A percentile compares a stretch with the other conserved stretches of the same genome.
phyloP scores from a whole-genome alignment of 2,888 invertebrate species.

The Calameuta filiformis region DNA sequence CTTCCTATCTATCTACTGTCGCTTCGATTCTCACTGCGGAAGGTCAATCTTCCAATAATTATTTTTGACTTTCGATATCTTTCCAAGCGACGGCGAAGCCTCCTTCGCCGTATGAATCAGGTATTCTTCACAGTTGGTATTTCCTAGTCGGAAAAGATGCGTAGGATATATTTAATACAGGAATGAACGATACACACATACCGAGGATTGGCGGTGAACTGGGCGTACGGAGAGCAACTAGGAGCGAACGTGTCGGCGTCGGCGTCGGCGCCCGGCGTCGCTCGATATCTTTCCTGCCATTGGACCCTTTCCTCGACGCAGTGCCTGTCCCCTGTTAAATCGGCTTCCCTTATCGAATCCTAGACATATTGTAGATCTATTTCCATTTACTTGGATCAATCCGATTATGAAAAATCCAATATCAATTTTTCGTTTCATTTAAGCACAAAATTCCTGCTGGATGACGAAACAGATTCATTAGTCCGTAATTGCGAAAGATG shows the following conservation, averaged over 20 bases:
- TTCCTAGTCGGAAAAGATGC: neutral
- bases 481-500: neutral
- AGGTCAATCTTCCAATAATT: neutral
- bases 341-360: neutral
- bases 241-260: conserved; percentile 24
- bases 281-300: conserved; percentile 47
- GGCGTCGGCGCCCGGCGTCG: conserved; percentile 52
- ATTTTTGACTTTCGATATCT: neutral
- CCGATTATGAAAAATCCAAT: neutral
- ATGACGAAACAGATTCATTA: neutral
- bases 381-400: neutral
- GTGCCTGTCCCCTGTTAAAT: neutral
- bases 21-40: neutral
- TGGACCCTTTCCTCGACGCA: conserved; percentile 12
- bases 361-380: neutral
- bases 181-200: conserved; percentile 26
- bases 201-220: conserved; percentile 49
- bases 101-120: neutral
- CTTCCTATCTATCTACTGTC: conserved; percentile 20
- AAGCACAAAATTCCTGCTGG: neutral
- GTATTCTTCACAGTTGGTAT: neutral
- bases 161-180: neutral
- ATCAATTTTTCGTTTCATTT: neutral
- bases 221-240: conserved; percentile 23
- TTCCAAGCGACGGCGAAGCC: neutral